These are phyloP conservation scores for Thera britannica DNA, from an alignment of 2,888 invertebrate species.

Conservation along the genomic window DNA sequence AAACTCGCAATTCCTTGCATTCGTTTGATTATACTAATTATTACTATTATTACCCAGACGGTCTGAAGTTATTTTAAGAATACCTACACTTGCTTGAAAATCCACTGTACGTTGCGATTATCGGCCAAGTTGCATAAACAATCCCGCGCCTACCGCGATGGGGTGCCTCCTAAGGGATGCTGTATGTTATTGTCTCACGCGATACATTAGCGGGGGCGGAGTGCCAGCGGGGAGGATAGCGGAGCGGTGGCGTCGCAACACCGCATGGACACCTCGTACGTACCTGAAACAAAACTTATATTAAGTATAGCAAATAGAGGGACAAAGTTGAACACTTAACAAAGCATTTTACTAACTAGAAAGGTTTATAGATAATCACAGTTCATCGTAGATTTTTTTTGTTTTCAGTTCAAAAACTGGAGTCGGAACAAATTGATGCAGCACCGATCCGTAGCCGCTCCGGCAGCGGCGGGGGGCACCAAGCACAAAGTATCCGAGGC, in stretches of 20 bases:
- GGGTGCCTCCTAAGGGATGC: conserved; percentile 18
- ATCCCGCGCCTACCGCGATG: conserved; percentile 8
- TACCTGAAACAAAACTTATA: conserved; percentile 24
- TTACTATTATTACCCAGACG: no score
- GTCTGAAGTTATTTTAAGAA: no score
- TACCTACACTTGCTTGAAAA: neutral
- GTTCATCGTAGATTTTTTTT: no score
- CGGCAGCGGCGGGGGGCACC: conserved; percentile 10
- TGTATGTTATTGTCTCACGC: conserved; percentile 22
- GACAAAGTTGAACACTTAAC: neutral
- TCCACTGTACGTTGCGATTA: neutral
- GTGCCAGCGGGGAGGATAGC: conserved; percentile 11
- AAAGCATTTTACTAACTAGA: no score
- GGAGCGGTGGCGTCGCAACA: neutral
- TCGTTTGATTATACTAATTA: no score
- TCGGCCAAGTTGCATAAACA: conserved; percentile 8
- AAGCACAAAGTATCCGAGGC: conserved; percentile 30
- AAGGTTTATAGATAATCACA: no score
- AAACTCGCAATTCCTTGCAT: no score
- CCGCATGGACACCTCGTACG: conserved; percentile 1
- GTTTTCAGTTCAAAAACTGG: no score
- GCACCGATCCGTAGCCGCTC: conserved; percentile 6
- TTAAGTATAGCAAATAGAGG: neutral
- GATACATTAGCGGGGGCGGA: conserved; percentile 8
- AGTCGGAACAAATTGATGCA: no score